These are phyloP conservation scores for Petrocephalus microphthalmus DNA, from an alignment of 2,113 vertebrate species.

Conservation along the genomic window DNA sequence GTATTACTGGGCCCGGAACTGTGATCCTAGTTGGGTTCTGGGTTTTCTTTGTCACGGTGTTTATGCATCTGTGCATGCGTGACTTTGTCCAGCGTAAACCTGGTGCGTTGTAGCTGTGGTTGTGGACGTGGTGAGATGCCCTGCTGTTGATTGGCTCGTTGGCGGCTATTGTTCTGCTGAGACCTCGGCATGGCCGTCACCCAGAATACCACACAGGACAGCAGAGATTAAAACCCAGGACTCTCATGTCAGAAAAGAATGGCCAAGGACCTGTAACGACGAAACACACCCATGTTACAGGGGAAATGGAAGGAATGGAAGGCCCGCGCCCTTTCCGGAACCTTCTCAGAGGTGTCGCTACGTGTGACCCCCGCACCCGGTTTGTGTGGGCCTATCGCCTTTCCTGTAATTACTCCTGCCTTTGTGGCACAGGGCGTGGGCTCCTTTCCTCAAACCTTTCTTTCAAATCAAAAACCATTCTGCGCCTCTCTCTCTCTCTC, in stretches of 20 bases:
- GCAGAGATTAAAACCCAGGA: not conserved
- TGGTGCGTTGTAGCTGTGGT: not conserved
- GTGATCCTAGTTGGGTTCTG: not conserved
- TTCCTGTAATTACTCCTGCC: constrained; percentile 30
- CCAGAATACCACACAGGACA: not conserved
- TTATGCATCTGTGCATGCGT: not conserved
- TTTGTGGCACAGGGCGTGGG: constrained; percentile 16
- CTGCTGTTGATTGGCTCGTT: not conserved
- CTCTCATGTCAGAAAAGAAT: not conserved
- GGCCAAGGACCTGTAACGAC: not conserved
- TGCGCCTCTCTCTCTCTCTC: not conserved
- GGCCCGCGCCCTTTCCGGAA: not conserved
- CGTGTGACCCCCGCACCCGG: not conserved
- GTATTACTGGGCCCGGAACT: not conserved
- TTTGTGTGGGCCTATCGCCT: constrained; percentile 19
- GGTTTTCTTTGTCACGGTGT: not conserved
- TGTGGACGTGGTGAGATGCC: not conserved
- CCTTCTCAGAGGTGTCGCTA: not conserved
- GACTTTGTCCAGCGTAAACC: not conserved
- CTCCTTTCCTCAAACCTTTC: constrained; percentile 29
- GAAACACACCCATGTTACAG: not conserved
- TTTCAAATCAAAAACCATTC: constrained; percentile 28
- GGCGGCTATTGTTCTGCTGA: not conserved
- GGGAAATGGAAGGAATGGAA: not conserved
- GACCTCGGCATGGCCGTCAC: not conserved